Evolutionary conservation across 2,888 invertebrate species (phyloP).

Genomic region (Andricus quercusramuli): DNA sequence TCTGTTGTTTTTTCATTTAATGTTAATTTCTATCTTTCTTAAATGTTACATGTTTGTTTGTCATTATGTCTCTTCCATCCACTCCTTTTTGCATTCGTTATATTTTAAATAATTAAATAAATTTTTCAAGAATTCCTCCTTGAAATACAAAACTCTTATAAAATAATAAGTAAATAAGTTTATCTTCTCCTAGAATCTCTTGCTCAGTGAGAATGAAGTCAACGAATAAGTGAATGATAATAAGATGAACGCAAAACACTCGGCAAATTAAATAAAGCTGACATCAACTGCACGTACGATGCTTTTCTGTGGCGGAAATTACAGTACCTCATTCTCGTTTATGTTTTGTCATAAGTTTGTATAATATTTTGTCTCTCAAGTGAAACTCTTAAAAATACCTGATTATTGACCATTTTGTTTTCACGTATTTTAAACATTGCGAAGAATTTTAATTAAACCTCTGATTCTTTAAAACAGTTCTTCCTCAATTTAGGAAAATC

Average conservation of each 20-base stretch:
- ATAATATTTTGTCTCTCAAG: conserved; percentile 12
- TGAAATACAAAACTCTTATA: not conserved
- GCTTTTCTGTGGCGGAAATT: conserved; percentile 39
- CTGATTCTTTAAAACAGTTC: too few relatives aligned
- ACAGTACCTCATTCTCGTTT: conserved; percentile 13
- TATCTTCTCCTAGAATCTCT: not conserved
- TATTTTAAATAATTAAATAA: too few relatives aligned
- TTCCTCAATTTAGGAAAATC: too few relatives aligned
- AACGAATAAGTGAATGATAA: conserved; percentile 43
- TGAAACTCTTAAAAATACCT: not conserved
- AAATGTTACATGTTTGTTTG: too few relatives aligned
- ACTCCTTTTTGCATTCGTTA: too few relatives aligned
- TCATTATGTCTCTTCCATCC: too few relatives aligned
- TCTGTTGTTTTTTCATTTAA: too few relatives aligned
- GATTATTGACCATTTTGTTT: conserved; percentile 1
- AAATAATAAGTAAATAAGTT: not conserved
- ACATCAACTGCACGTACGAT: conserved; percentile 49
- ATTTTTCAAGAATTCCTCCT: too few relatives aligned
- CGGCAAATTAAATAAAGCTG: conserved; percentile 56
- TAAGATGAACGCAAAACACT: conserved; percentile 49
- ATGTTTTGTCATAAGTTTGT: not conserved
- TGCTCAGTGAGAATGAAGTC: not conserved
- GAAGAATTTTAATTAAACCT: not conserved
- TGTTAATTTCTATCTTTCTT: too few relatives aligned
- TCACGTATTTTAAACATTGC: not conserved